phyloP scores from a whole-genome alignment of 2,797 vertebrate genomes.

The Rhyacichthys aspro region DNA sequence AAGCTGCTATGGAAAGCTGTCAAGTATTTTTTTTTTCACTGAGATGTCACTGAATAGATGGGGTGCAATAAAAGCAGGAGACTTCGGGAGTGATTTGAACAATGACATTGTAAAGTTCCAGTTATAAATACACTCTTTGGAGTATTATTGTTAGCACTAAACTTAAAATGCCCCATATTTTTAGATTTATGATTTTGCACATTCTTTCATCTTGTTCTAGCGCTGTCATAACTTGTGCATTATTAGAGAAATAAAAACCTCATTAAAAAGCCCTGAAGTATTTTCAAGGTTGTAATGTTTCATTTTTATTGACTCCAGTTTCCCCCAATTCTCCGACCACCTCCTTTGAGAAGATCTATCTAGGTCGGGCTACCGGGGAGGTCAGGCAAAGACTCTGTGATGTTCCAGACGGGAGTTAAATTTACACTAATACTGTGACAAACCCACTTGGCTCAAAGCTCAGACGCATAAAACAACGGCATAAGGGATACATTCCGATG shows the following conservation, averaged over 20 bases:
- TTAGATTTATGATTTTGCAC: not conserved
- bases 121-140: conserved; percentile 9
- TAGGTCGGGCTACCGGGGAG: conserved; percentile 21
- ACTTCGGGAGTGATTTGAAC: not conserved
- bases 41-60: not conserved
- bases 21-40: not conserved
- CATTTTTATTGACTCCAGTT: conserved; percentile 2
- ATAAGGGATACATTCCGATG: conserved; percentile 18
- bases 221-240: conserved; percentile 1
- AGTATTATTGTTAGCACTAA: not conserved
- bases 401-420: conserved; percentile 45
- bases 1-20: conserved; percentile 9
- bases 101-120: conserved; percentile 2
- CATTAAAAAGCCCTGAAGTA: too few species aligned
- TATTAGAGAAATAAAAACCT: not conserved
- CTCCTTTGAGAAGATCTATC: conserved; percentile 24
- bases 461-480: not conserved
- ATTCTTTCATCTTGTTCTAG: not conserved
- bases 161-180: not conserved
- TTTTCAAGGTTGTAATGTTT: conserved; percentile 31
- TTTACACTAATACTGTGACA: conserved; percentile 49
- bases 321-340: conserved; percentile 1
- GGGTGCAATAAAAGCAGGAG: conserved; percentile 12
- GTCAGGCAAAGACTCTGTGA: conserved; percentile 27
- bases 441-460: conserved; percentile 27